Evolutionary conservation across 1,140 invertebrate species (phyloP).

Genomic region (Drosophila arizonae): DNA sequence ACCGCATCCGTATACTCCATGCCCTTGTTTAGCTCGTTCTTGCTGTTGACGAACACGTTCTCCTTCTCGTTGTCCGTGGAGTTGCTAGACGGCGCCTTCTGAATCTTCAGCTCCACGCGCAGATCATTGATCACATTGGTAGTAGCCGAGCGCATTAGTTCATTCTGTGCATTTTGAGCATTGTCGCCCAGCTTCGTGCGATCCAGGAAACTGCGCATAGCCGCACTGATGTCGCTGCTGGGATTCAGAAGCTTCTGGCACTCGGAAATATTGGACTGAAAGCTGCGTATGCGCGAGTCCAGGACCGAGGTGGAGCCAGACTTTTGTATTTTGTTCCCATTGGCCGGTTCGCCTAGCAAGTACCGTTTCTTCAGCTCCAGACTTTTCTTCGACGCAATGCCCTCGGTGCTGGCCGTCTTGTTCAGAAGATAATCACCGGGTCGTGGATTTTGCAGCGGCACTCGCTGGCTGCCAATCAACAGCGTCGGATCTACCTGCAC

Average conservation of each 20-base stretch:
- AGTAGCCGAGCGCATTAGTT: constrained; percentile 73
- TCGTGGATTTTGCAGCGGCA: constrained; percentile 84
- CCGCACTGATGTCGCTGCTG: constrained; percentile 88
- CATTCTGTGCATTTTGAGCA: constrained; percentile 36
- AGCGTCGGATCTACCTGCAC: constrained; percentile 82
- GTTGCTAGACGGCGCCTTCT: constrained; percentile 70
- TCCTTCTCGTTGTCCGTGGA: constrained; percentile 82
- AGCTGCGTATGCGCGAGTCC: constrained; percentile 91
- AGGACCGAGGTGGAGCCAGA: constrained; percentile 93
- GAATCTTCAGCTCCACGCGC: constrained; percentile 73
- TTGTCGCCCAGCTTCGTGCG: constrained; percentile 70
- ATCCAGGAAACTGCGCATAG: constrained; percentile 88
- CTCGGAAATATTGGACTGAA: constrained; percentile 93
- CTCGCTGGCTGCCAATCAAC: constrained; percentile 62
- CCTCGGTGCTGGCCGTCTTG: constrained; percentile 92
- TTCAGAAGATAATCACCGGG: constrained; percentile 90
- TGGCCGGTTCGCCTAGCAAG: constrained; percentile 86
- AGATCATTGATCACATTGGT: constrained; percentile 77
- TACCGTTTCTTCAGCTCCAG: constrained; percentile 93
- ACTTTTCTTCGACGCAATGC: constrained; percentile 92
- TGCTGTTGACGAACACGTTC: constrained; percentile 79
- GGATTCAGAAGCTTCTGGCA: constrained; percentile 94
- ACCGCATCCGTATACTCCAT: constrained; percentile 81
- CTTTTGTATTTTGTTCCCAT: constrained; percentile 88
- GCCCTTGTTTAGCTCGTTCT: constrained; percentile 81